phyloP scores from a whole-genome alignment of 30 jellyfish, hydroid and myxozoan genomes.

The Chrysaora quinquecirrha region DNA sequence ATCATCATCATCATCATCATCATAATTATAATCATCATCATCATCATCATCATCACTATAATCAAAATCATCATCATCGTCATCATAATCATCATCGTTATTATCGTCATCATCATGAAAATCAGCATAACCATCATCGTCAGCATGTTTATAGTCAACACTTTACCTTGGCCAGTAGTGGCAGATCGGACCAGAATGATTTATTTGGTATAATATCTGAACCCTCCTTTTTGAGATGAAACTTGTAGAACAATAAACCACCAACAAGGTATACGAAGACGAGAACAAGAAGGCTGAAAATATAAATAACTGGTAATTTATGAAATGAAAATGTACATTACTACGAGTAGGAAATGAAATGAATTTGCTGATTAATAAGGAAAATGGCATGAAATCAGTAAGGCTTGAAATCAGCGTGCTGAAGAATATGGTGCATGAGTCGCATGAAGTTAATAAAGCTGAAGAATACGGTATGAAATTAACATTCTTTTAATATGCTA shows the following conservation, averaged over 20 bases:
- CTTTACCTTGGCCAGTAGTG: slow-evolving; percentile 39
- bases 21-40: neutral
- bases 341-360: too few relatives aligned
- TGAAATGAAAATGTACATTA: too few relatives aligned
- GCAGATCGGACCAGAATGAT: slow-evolving; percentile 35
- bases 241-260: slow-evolving; percentile 9
- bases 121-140: too few relatives aligned
- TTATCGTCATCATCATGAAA: neutral
- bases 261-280: slow-evolving; percentile 24
- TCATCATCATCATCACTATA: neutral
- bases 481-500: too few relatives aligned
- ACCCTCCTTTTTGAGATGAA: slow-evolving; percentile 25
- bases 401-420: too few relatives aligned
- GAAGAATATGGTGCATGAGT: too few relatives aligned
- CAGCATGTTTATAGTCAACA: neutral
- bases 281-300: slow-evolving; percentile 4
- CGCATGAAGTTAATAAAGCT: too few relatives aligned
- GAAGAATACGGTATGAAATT: too few relatives aligned
- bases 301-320: too few relatives aligned
- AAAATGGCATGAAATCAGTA: too few relatives aligned
- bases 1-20: neutral
- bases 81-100: neutral
- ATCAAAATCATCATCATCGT: neutral
- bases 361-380: too few relatives aligned
- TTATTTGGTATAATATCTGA: slow-evolving; percentile 27